phyloP scores from a whole-genome alignment of 1,140 invertebrate genomes.

The Calycopis cecrops region DNA sequence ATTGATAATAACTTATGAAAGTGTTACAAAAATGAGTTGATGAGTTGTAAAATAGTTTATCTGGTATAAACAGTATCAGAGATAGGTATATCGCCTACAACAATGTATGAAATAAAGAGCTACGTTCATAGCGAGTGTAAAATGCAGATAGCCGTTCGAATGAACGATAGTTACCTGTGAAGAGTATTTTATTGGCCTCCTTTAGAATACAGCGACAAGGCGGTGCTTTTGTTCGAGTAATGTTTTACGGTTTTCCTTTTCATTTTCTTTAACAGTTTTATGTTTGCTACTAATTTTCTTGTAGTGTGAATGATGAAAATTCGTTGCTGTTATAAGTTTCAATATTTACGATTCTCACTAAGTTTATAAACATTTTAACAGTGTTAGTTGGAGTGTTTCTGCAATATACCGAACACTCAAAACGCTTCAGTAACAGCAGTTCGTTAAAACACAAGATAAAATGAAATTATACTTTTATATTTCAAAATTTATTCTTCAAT shows the following conservation, averaged over 20 bases:
- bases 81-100: constrained; percentile 29
- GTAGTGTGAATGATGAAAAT: constrained; percentile 6
- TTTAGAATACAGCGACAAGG: constrained; percentile 21
- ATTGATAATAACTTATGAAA: no score
- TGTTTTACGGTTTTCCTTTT: neutral
- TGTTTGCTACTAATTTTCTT: neutral
- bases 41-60: constrained; percentile 22
- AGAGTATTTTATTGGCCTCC: constrained; percentile 51
- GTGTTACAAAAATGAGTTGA: no score
- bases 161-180: constrained; percentile 42
- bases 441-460: no score
- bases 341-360: constrained; percentile 9
- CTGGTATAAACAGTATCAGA: constrained; percentile 41
- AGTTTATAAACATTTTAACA: constrained; percentile 1
- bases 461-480: no score
- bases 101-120: constrained; percentile 43
- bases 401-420: no score
- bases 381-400: no score
- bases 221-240: neutral
- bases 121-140: constrained; percentile 45
- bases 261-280: neutral
- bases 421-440: no score
- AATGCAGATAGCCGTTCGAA: constrained; percentile 55
- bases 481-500: no score
- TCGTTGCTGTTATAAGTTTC: constrained; percentile 7